phyloP scores from a whole-genome alignment of 1,140 invertebrate species.

The Sarcophaga bullata region DNA sequence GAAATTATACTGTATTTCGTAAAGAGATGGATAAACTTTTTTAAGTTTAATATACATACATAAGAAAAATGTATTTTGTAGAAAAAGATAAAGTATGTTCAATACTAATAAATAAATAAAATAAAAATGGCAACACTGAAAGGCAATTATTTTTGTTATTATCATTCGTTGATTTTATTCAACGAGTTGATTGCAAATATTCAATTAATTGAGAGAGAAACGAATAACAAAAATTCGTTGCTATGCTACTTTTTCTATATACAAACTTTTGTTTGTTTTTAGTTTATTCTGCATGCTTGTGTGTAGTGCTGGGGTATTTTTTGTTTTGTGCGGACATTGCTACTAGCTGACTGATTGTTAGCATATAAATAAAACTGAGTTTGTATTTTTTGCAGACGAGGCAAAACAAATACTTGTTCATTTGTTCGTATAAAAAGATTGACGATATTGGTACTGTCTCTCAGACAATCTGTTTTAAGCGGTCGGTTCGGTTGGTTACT shows the following conservation, averaged over 20 bases:
- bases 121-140: too few species aligned
- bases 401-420: neutral
- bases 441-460: neutral
- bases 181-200: too few species aligned
- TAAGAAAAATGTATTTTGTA: too few species aligned
- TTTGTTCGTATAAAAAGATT: slow-evolving; percentile 1
- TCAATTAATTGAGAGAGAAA: neutral
- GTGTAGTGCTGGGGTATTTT: neutral
- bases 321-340: neutral
- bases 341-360: neutral
- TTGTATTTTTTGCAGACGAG: neutral
- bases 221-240: neutral
- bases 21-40: too few species aligned
- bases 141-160: too few species aligned
- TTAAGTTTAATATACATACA: too few species aligned
- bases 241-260: neutral
- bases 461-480: slow-evolving; percentile 24
- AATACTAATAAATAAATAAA: too few species aligned
- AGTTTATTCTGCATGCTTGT: neutral
- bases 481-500: slow-evolving; percentile 17
- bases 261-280: neutral
- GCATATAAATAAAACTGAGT: neutral
- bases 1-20: too few species aligned
- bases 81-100: too few species aligned
- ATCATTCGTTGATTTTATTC: neutral